Percentiles rank a stretch among this genome's conserved stretches.
Evolutionary conservation across 2,888 invertebrate genomes (phyloP).

Genomic region (Lottia gigantea): DNA sequence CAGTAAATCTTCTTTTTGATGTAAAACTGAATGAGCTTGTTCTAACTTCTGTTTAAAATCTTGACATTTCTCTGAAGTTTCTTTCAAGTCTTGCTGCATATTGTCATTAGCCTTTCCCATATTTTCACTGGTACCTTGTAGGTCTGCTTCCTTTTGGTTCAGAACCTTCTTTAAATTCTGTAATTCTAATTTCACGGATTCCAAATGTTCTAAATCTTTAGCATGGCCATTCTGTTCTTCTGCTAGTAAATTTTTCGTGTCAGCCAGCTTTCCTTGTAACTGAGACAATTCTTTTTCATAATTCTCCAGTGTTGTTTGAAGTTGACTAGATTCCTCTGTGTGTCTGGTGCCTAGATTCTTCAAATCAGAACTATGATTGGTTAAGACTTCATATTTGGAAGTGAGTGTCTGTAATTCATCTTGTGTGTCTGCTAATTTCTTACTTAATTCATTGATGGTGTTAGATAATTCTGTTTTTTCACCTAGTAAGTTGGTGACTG

Average conservation of each 20-base stretch:
- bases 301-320: constrained; percentile 9
- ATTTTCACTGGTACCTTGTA: constrained; percentile 18
- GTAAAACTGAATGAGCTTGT: constrained; percentile 26
- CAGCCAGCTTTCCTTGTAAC: constrained; percentile 8
- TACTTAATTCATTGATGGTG: constrained; percentile 10
- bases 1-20: constrained; percentile 23
- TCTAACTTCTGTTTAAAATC: constrained; percentile 27
- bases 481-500: background rate
- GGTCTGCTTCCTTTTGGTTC: constrained; percentile 10
- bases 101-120: constrained; percentile 13
- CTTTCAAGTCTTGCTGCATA: constrained; percentile 14
- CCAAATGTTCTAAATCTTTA: constrained; percentile 15
- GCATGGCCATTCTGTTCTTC: constrained; percentile 10
- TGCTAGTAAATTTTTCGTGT: constrained; percentile 9
- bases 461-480: background rate
- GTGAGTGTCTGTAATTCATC: constrained; percentile 11
- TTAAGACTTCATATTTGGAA: background rate
- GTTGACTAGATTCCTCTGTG: constrained; percentile 1
- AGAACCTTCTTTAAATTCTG: background rate
- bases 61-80: constrained; percentile 19
- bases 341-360: background rate
- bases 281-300: constrained; percentile 18
- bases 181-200: constrained; percentile 10
- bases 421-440: constrained; percentile 9
- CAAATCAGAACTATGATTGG: background rate